Evolutionary conservation across 2,113 vertebrate genomes (phyloP), one percentile per base, ranked within the genome.

Genomic region (Charadrius vociferus): DNA sequence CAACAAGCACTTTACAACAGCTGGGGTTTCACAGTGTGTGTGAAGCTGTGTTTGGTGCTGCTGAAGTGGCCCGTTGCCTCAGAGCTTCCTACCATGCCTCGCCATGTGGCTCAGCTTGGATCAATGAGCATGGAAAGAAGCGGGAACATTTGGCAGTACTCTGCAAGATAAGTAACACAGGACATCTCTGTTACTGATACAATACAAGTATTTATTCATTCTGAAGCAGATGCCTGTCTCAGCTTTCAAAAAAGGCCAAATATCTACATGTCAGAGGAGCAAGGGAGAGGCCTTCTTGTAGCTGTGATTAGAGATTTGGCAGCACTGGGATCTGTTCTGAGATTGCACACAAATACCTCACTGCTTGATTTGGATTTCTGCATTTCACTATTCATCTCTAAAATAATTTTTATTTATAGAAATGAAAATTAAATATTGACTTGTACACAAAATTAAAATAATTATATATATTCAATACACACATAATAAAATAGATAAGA

Each of bases 111-210:
- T 86, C 47, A 55, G 65, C 77, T 74, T 74, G 59, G 63, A 86
- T 92, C 92, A 86, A 52, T 71, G 68, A 96, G 67, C 59, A 7
- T 18, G 73, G 86, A 93, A 77, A 88, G 55, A 77, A 90, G 43
- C 11, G 4, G 66, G 85, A 90, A 85, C 90, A 93, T 93, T 18
- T 78, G 88, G 75, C 65, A 67, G 88, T 83, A n/a, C 20, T 83
- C 72, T 86, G 72, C 32, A 45, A 88, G 84, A 90, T 91, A 70
- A 93, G 88, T 88, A 86, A 94, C 91, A 95, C 74, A 92, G 72
- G 86, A 67, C 72, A 93, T 93, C 93, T 94, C 87, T 96, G 92
- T 96, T 88, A 47, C 82, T 92, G 90, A 90, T 92, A 90, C 45
- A 71, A 71, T 56, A 61, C 67, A 78, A 88, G 85, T 81, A 72